A percentile compares a stretch with the other conserved stretches of the same genome.
Evolutionary conservation across 2,113 vertebrate species (phyloP).

Genomic region (Mohoua ochrocephala): DNA sequence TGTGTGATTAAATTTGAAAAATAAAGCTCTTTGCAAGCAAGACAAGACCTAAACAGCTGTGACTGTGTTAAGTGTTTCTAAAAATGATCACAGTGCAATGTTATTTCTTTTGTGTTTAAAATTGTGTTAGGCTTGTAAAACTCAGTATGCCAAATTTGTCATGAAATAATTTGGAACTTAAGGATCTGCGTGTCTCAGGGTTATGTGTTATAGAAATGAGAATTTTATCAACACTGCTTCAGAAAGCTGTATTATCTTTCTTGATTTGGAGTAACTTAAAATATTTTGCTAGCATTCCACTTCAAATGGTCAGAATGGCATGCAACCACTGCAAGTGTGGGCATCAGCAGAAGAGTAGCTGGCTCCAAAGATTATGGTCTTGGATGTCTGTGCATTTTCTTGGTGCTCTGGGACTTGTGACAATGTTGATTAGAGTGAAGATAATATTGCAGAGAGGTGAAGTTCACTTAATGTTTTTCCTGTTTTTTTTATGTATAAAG

Average conservation of each 20-base stretch:
- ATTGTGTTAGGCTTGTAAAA: conserved; percentile 23
- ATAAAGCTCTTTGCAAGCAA: not conserved
- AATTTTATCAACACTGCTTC: conserved; percentile 54
- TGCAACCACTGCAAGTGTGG: not conserved
- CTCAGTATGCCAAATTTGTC: conserved; percentile 33
- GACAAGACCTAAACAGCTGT: conserved; percentile 30
- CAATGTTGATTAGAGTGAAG: not conserved
- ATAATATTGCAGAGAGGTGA: not conserved
- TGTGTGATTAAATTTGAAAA: conserved; percentile 4
- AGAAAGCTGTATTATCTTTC: conserved; percentile 22
- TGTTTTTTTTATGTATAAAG: not conserved
- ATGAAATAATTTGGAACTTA: conserved; percentile 35
- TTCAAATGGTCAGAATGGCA: conserved; percentile 9
- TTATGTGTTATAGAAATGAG: conserved; percentile 28
- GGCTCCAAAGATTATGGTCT: not conserved
- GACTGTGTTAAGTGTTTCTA: conserved; percentile 14
- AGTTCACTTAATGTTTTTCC: not conserved
- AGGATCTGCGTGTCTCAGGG: not conserved
- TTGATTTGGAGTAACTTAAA: conserved; percentile 29
- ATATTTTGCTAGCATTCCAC: conserved; percentile 13
- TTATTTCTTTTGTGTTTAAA: conserved; percentile 31
- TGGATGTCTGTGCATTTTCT: not conserved
- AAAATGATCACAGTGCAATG: conserved; percentile 7
- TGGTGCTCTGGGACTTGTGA: not conserved
- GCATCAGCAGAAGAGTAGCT: not conserved